Evolutionary conservation across 2,888 invertebrate species (phyloP), one percentile per base, ranked within the genome.

Genomic region (Mesoligia furuncula): DNA sequence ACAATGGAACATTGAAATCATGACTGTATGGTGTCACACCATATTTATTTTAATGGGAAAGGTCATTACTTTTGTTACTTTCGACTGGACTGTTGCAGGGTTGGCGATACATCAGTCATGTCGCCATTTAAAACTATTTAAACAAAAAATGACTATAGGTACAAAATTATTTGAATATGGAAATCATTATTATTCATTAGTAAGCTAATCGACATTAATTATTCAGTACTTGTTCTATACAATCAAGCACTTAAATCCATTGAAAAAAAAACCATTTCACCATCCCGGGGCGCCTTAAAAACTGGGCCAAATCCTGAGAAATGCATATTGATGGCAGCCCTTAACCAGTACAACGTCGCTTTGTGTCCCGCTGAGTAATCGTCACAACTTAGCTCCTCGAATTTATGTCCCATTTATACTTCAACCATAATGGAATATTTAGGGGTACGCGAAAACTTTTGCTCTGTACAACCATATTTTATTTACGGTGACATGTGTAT

Each of bases 361-460:
- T 92, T 92, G 92, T 91, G 87, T 87, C 90, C 91, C 90, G 91
- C 91, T 94, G 95, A 94, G 93, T 95, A 93, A 95, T 95, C 92
- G 93, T 92, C 91, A 90, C 91, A 92, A 93, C 91, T 94, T 92
- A 91, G 91, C 92, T 92, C 88, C 90, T 89, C 90, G 91, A 92
- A 95, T 94, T 94, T 93, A 94, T 93, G 91, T 89, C 88, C 90
- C 90, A 90, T 90, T 93, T 91, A 91, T 90, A 90, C 92, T 91
- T 91, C 89, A 87, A 87, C 91, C 92, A 93, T 94, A 95, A 94
- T 94, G 93, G 93, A 93, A 94, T 94, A 94, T 94, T 94, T 93
- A 93, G 93, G 92, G 90, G 90, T 90, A 90, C 88, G 92, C 91
- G 90, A 92, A 93, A 94, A 94, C 90, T 95, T 94, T 93, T 91